phyloP scores from a whole-genome alignment of 2,888 invertebrate genomes.

The Pegoplata infirma region DNA sequence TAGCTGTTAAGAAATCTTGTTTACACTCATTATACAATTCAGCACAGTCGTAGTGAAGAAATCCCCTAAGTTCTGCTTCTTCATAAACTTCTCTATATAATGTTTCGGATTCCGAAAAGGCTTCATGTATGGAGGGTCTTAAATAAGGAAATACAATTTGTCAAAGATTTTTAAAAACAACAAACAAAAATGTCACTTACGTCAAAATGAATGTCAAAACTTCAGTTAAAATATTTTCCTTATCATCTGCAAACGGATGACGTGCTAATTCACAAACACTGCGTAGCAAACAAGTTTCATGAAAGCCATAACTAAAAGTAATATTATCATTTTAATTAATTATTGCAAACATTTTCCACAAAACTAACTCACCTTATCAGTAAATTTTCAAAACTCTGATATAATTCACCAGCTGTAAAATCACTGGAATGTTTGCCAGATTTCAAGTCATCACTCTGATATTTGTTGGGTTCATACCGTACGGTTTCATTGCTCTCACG shows the following conservation, averaged over 20 bases:
- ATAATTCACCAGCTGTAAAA: conserved; percentile 76
- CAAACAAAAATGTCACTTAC: conserved; percentile 78
- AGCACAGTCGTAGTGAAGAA: conserved; percentile 73
- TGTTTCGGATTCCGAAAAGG: conserved; percentile 80
- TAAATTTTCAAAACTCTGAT: conserved; percentile 72
- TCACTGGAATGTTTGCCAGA: conserved; percentile 71
- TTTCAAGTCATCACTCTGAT: not conserved
- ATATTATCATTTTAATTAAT: not conserved
- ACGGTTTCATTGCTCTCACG: conserved; percentile 21
- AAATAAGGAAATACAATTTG: conserved; percentile 61
- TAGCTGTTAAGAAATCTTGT: conserved; percentile 68
- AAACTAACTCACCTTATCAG: conserved; percentile 60
- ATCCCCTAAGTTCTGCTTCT: conserved; percentile 73
- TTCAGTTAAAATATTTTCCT: conserved; percentile 83
- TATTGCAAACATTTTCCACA: not conserved
- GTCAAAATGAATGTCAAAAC: conserved; percentile 83
- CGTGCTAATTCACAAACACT: conserved; percentile 84
- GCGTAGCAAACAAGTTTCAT: conserved; percentile 84
- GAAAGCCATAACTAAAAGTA: conserved; percentile 81
- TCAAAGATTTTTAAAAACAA: not conserved
- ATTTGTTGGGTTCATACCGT: conserved; percentile 16
- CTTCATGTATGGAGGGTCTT: conserved; percentile 80
- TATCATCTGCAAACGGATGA: conserved; percentile 80
- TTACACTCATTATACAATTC: conserved; percentile 72
- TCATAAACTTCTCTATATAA: conserved; percentile 73